Evolutionary conservation across 1,140 invertebrate genomes (phyloP).

Genomic region (Ericerus pela): DNA sequence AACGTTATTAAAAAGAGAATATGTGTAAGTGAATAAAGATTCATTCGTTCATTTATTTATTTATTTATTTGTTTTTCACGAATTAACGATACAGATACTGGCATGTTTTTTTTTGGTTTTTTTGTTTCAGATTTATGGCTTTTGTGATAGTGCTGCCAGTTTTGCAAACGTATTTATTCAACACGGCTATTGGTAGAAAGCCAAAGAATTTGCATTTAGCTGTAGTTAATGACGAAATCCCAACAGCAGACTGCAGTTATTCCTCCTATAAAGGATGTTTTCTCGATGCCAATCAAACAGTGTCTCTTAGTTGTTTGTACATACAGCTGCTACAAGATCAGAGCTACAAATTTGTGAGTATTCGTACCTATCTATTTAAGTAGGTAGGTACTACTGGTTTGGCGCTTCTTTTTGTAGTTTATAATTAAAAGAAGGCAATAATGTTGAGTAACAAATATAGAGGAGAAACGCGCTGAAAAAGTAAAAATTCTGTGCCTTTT

Average conservation of each 20-base stretch:
- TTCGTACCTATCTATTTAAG: no score
- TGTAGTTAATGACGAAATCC: slow-evolving; percentile 68
- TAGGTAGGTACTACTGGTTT: no score
- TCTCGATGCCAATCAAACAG: background rate
- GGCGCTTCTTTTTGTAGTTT: no score
- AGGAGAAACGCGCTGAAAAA: no score
- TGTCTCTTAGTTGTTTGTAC: background rate
- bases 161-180: slow-evolving; percentile 84
- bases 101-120: background rate
- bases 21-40: background rate
- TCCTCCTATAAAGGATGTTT: background rate
- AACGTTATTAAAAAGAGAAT: background rate
- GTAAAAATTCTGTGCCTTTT: no score
- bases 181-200: slow-evolving; percentile 79
- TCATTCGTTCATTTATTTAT: background rate
- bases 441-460: no score
- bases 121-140: background rate
- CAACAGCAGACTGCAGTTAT: background rate
- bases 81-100: background rate
- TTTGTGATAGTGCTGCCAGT: slow-evolving; percentile 44
- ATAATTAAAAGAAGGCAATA: no score
- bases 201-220: slow-evolving; percentile 66
- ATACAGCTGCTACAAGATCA: background rate
- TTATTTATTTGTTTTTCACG: background rate
- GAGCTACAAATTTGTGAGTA: background rate